Base-by-base conservation (phyloP, 2,113 vertebrate species). In the Lonchura striata region DNA sequence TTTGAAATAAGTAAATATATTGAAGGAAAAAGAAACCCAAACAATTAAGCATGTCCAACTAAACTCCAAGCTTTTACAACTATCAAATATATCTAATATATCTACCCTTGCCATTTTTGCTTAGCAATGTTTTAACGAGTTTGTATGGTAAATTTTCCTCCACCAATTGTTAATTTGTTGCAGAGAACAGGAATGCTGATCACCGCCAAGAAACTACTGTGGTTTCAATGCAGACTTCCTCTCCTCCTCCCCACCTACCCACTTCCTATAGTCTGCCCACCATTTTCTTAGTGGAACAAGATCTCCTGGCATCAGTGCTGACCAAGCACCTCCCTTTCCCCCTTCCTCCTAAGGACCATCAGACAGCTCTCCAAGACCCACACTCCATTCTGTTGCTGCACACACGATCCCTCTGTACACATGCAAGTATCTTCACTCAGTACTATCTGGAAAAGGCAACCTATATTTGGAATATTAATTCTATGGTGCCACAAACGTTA, bases 181-280 rank as follows among this genome's bases (percentile, higher is more conserved):
- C n/a, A 78, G 35, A 85, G 24, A 19, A 12, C 1, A 81, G 18
- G 39, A 71, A 42, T 13, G 33, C 42, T 28, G 22, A 66, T 23
- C 20, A 41, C 3, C 0, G 2, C 17, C 33, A 82, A 70, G 37
- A 91, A 72, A 54, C 3, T 0, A 57, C 0, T 13, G 44, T 31
- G 19, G 50, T 52, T 86, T 91, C 63, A 82, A 7, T 2, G 6
- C 39, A 76, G 44, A 72, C 49, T 68, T 86, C 52, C 47, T 82
- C 44, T 84, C 20, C 68, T 81, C 22, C 57, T 80, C 59, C 13
- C 52, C 65, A 21, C 33, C 59, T 42, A 50, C 31, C 10, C 59
- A 68, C 20, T 82, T 82, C 78, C 35, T 31, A 27, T 7, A 44
- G 21, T 47, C 74, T 66, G 47, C 47, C 60, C 52, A 66, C n/a